Evolutionary conservation across 2,113 vertebrate species (phyloP).

Genomic region (Xenus cinereus): DNA sequence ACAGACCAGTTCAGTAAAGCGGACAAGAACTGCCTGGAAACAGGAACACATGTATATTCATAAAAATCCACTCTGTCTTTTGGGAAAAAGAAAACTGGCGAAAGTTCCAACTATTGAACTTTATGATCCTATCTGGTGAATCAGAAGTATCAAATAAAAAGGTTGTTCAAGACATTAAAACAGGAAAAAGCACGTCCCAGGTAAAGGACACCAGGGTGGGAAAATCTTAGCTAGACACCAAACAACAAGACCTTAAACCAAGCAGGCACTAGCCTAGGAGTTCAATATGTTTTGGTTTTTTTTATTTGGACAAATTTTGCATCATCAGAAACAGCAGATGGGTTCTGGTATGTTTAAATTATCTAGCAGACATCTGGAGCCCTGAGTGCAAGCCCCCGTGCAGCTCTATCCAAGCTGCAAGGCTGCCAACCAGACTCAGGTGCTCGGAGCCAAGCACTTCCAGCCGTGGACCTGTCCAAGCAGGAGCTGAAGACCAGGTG

Average conservation of each 20-base stretch:
- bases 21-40: not conserved
- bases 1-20: not conserved
- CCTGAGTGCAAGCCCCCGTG: slow-evolving; percentile 10
- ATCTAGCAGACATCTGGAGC: slow-evolving; percentile 28
- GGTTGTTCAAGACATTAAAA: not conserved
- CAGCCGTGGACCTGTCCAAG: slow-evolving; percentile 14
- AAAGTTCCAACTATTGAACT: not conserved
- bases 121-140: accelerated
- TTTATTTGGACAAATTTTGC: not conserved
- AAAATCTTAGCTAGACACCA: not conserved
- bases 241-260: not conserved
- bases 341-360: not conserved
- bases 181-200: not conserved
- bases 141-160: not conserved
- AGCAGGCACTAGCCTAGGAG: not conserved
- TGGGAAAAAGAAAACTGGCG: not conserved
- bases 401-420: not conserved
- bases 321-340: not conserved
- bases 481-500: not conserved
- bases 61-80: not conserved
- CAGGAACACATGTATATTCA: not conserved
- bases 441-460: slow-evolving; percentile 42
- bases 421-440: slow-evolving; percentile 14
- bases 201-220: not conserved
- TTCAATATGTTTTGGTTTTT: not conserved